Conservation (phyloP, 2,113 vertebrate species). For the Hippolais icterina region DNA sequence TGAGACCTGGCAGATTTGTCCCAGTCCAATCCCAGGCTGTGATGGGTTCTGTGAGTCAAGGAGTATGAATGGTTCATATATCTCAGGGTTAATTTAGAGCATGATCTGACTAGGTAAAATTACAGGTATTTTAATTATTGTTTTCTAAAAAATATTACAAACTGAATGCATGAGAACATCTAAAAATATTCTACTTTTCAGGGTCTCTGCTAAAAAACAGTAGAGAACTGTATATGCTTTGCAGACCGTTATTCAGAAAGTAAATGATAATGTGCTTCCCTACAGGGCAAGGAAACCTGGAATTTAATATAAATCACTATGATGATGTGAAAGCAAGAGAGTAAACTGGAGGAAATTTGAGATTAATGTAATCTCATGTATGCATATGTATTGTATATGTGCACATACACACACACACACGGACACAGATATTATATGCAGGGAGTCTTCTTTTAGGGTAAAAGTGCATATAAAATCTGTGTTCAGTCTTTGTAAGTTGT, state of each 20-base stretch:
- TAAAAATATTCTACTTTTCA: not conserved
- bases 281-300: slow-evolving; percentile 7
- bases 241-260: not conserved
- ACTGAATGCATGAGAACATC: not conserved
- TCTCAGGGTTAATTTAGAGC: not conserved
- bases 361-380: not conserved
- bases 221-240: not conserved
- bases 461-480: not conserved
- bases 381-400: not conserved
- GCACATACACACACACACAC: not conserved
- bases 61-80: not conserved
- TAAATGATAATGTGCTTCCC: not conserved
- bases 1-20: not conserved
- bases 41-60: rapidly evolving
- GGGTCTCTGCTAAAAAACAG: not conserved
- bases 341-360: not conserved
- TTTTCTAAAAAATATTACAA: not conserved
- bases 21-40: rapidly evolving
- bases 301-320: not conserved
- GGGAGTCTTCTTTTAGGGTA: not conserved
- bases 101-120: not conserved
- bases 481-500: not conserved
- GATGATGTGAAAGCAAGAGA: not conserved
- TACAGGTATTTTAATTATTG: not conserved
- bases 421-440: rapidly evolving